Evolutionary conservation across 2,888 invertebrate genomes (phyloP), one percentile per base, ranked within the genome.

Genomic region (Leptinotarsa tumamoca): DNA sequence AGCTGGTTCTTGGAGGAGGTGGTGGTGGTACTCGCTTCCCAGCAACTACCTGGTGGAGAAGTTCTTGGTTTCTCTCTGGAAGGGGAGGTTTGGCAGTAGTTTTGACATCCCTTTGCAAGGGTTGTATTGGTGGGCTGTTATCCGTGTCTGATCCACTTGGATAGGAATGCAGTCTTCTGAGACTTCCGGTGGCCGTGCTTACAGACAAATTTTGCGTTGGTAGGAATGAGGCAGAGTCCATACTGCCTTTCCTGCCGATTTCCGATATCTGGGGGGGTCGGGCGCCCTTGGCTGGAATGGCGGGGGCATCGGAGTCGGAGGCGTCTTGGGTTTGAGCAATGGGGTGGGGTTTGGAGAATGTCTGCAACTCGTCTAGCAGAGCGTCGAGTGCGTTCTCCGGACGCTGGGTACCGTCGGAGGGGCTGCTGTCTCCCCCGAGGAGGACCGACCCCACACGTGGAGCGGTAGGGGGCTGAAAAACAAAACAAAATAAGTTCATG

Each of bases 361-460:
- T 96, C 89, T 96, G 96, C 81, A 96, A 91, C 89, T 97, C 96
- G 89, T 96, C 96, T 95, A 97, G 90, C 94, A 97, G 90, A 93
- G 96, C 96, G 94, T 97, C 97, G 95, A 97, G 96, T 93, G 96
- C 96, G 94, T 96, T 97, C 94, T 96, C 96, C 92, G 95, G 91
- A 90, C 94, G 93, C 90, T 91, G 91, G 89, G 83, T 82, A 87
- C 90, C 86, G 90, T 90, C 89, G 89, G 80, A 74, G 90, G 85
- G 87, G 90, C 91, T 90, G 90, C 82, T 78, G 84, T 86, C 87
- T 89, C 88, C 91, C 91, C 91, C 90, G 91, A 90, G 82, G 90
- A 90, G 85, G 90, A 90, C 85, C 91, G 90, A 88, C 89, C 90
- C 91, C 91, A 92, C 86, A 90, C 90, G 88, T 90, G 89, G 85